phyloP scores from a whole-genome alignment of 2,888 invertebrate species.

The Latheticus oryzae region DNA sequence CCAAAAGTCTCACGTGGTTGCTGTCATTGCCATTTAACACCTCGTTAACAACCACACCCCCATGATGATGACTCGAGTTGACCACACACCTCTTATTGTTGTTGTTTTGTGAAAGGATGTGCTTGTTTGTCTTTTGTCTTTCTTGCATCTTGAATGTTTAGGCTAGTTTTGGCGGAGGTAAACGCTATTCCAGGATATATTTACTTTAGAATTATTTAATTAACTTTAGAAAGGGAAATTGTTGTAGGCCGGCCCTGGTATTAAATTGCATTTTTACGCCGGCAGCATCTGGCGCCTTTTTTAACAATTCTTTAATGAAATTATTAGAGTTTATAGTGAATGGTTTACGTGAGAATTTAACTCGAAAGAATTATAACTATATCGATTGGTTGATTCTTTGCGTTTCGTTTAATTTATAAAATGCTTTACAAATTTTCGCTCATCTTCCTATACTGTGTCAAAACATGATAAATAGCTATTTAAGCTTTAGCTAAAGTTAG shows the following conservation, averaged over 20 bases:
- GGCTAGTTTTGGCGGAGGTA: conserved; percentile 3
- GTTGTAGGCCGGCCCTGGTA: neutral
- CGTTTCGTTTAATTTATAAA: conserved; percentile 22
- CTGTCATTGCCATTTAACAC: conserved; percentile 43
- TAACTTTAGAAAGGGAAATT: no score
- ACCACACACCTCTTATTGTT: conserved; percentile 16
- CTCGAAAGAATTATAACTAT: neutral
- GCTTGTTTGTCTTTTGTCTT: conserved; percentile 1
- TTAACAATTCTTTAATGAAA: conserved; percentile 1
- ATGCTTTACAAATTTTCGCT: conserved; percentile 27
- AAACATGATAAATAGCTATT: conserved; percentile 31
- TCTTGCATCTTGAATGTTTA: conserved; percentile 1
- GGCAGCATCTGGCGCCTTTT: conserved; percentile 4
- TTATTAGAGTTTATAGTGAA: no score
- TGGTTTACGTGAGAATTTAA: no score
- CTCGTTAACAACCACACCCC: conserved; percentile 41
- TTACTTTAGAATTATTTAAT: conserved; percentile 10
- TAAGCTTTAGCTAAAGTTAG: conserved; percentile 7
- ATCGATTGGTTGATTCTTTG: conserved; percentile 15
- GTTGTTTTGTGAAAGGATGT: conserved; percentile 20
- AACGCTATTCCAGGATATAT: neutral
- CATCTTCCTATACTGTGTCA: conserved; percentile 20
- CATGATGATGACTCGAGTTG: conserved; percentile 28
- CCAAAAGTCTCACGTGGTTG: conserved; percentile 46
- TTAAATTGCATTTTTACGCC: conserved; percentile 7